These are phyloP conservation scores for Nephotettix cincticeps DNA, from an alignment of 1,140 invertebrate species.

Conservation along the genomic window DNA sequence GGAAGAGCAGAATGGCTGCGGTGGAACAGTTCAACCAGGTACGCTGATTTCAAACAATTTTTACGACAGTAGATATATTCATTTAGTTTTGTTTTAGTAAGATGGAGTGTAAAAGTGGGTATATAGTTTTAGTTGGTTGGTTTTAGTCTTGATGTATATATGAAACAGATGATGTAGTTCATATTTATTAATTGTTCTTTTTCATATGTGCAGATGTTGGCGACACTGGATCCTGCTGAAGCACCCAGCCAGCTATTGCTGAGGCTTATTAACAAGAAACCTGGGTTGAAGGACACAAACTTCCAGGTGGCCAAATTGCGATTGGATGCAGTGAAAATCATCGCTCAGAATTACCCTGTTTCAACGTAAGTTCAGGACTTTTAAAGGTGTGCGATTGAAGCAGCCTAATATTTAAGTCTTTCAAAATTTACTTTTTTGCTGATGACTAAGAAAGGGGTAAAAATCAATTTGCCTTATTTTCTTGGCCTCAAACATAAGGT, in stretches of 20 bases:
- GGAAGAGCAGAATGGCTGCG: slow-evolving; percentile 81
- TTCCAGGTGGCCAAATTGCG: slow-evolving; percentile 88
- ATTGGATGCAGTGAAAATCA: slow-evolving; percentile 72
- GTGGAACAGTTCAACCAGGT: slow-evolving; percentile 70
- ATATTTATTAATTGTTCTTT: too few relatives aligned
- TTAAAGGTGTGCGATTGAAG: too few relatives aligned
- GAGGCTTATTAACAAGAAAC: slow-evolving; percentile 75
- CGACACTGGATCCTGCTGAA: slow-evolving; percentile 60
- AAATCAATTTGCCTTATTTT: too few relatives aligned
- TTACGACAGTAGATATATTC: background rate
- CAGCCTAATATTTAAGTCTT: too few relatives aligned
- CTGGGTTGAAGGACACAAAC: slow-evolving; percentile 90
- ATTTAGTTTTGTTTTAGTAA: background rate
- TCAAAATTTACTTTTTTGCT: too few relatives aligned
- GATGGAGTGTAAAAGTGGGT: background rate
- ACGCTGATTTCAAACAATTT: too few relatives aligned
- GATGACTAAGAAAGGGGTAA: too few relatives aligned
- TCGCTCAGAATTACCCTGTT: slow-evolving; percentile 74
- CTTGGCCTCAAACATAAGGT: too few relatives aligned
- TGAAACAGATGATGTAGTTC: too few relatives aligned
- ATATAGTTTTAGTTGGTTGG: too few relatives aligned
- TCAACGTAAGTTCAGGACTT: slow-evolving; percentile 57
- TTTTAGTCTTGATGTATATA: too few relatives aligned
- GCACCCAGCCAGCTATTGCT: slow-evolving; percentile 75
- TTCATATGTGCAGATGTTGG: slow-evolving; percentile 53